Base-by-base conservation (phyloP, 2,888 invertebrate genomes). In the Hypomecis atomaria region DNA sequence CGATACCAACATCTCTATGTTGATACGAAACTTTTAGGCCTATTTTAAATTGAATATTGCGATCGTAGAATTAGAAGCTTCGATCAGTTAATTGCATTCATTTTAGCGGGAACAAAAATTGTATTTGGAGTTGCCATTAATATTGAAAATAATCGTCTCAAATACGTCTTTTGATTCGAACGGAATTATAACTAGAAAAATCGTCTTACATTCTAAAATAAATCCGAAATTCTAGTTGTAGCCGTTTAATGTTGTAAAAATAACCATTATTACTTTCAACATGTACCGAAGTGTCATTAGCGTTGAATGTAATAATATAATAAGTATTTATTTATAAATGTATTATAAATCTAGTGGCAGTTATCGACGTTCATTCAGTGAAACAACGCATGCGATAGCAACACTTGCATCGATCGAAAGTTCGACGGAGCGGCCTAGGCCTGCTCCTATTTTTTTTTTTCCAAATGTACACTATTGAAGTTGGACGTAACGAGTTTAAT, bases 271-370 rank as follows among this genome's bases (percentile, higher is more conserved):
- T 52, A 62, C 66, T 74, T 75, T 72, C 66, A 77, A 76, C 77
- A 76, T 79, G 78, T 77, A 83, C 83, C 82, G 82, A 86, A 23
- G 83, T 84, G 84, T 83, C 79, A 81, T 81, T 85, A 84, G 86
- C 64, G 69, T 80, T 84, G 83, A 83, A 81, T 78, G 75, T 84
- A 82, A 83, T 81, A 85, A 79, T 80, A 82, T 83, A 79, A 81
- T 85, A 79, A 84, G 84, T 86, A 86, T 88, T 86, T 88, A 87
- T 81, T 86, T 87, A 87, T 82, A 83, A 59, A 59, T 81, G 82
- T 87, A 83, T 65, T 44, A 59, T 69, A 86, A 85, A 79, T 81
- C 90, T 92, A 92, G 86, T 92, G 92, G 92, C 92, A 92, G 92
- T 92, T 86, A 84, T 88, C 74, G 82, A 89, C 85, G 88, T 86